These are phyloP conservation scores for Hephaestus fuliginosus DNA, from an alignment of 2,797 vertebrate genomes.

Conservation along the genomic window DNA sequence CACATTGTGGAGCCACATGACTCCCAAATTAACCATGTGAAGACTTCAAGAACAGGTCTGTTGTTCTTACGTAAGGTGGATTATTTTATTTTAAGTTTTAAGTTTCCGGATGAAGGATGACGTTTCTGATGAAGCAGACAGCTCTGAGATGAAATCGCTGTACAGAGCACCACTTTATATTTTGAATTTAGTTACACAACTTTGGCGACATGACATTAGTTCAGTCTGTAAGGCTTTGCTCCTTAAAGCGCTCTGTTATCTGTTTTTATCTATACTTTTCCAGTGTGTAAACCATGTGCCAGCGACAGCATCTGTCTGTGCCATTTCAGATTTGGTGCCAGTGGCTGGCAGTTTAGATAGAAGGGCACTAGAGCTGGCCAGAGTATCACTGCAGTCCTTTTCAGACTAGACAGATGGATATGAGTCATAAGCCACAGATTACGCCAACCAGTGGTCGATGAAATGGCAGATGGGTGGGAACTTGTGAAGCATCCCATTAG, in stretches of 20 bases:
- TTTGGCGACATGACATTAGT: conserved; percentile 23
- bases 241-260: conserved; percentile 44
- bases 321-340: conserved; percentile 51
- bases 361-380: conserved; percentile 59
- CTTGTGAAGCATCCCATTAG: conserved; percentile 64
- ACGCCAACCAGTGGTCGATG: conserved; percentile 61
- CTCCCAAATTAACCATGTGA: neutral
- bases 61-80: neutral
- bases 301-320: conserved; percentile 57
- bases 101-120: neutral
- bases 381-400: conserved; percentile 49
- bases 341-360: conserved; percentile 57
- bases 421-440: conserved; percentile 65
- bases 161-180: conserved; percentile 27
- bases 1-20: conserved; percentile 1
- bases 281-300: conserved; percentile 35
- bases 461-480: conserved; percentile 63
- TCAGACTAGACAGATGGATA: conserved; percentile 67
- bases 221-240: conserved; percentile 18
- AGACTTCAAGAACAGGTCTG: neutral
- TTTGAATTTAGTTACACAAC: conserved; percentile 29
- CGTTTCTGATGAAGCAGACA: conserved; percentile 9
- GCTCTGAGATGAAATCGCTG: conserved; percentile 25
- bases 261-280: conserved; percentile 48
- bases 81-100: neutral